A percentile compares a stretch with the other conserved stretches of the same genome.
Conservation (phyloP, 2,113 vertebrate genomes). For the Oreochromis aureus region DNA sequence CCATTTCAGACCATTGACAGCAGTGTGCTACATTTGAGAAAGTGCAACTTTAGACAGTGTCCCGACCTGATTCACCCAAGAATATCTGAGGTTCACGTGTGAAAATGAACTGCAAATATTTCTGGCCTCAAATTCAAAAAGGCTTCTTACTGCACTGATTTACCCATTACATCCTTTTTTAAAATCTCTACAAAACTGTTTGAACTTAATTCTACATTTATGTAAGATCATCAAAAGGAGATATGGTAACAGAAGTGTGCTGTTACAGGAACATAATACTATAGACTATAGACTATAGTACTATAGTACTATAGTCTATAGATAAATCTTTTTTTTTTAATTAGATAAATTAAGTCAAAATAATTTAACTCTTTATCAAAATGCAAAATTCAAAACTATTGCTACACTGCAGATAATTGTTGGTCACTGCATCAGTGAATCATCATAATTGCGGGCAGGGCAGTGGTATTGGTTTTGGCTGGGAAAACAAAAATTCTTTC, state of each 20-base stretch:
- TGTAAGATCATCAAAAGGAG: background rate
- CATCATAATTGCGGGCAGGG: background rate
- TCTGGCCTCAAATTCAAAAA: background rate
- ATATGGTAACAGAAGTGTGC: background rate
- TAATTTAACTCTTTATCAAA: background rate
- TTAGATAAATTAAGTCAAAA: background rate
- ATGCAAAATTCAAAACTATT: background rate
- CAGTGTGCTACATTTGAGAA: background rate
- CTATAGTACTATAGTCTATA: too few species aligned
- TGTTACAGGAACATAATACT: background rate
- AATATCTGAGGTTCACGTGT: background rate
- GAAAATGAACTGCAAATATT: background rate
- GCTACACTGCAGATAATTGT: background rate
- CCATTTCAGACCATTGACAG: background rate
- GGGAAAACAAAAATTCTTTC: background rate
- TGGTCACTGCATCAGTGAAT: background rate
- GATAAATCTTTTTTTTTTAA: background rate
- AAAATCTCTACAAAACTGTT: background rate
- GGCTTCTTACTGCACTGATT: background rate
- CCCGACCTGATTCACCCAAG: background rate
- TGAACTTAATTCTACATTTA: background rate
- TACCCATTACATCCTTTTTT: background rate
- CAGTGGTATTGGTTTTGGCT: background rate
- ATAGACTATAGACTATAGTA: too few species aligned
- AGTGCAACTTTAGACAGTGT: background rate